Conservation (phyloP, 2,888 invertebrate genomes). For the Drosophila macrospina region DNA sequence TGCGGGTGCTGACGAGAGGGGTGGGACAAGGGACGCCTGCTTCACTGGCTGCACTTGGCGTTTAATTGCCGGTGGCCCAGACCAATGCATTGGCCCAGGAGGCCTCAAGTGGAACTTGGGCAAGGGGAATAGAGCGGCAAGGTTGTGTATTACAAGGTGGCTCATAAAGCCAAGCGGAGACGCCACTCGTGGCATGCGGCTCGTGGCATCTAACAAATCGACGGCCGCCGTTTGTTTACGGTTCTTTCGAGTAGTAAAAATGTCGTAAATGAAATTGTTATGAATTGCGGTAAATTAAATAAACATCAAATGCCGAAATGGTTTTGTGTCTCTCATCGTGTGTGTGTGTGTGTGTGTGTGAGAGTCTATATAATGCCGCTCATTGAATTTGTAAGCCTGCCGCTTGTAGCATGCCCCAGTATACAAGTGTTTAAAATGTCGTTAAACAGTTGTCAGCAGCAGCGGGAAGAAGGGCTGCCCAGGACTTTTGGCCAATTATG, state of each 20-base stretch:
- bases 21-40: conserved; percentile 11
- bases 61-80: conserved; percentile 66
- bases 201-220: conserved; percentile 66
- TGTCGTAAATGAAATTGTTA: conserved; percentile 82
- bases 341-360: not conserved
- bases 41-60: conserved; percentile 55
- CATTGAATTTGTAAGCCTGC: conserved; percentile 58
- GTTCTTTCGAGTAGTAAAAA: conserved; percentile 72
- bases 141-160: conserved; percentile 56
- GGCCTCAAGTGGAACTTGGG: not conserved
- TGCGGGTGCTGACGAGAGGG: conserved; percentile 36
- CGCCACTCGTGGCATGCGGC: conserved; percentile 23
- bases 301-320: conserved; percentile 76
- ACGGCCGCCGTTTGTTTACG: conserved; percentile 64
- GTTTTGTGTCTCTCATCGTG: conserved; percentile 34
- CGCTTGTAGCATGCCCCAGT: conserved; percentile 16
- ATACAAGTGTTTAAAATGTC: conserved; percentile 73
- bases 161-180: conserved; percentile 31
- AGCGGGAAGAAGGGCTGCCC: not conserved
- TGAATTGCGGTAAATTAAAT: conserved; percentile 81
- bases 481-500: conserved; percentile 49
- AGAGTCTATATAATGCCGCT: conserved; percentile 17
- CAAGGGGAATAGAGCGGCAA: conserved; percentile 14
- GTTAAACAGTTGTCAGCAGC: conserved; percentile 50
- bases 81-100: conserved; percentile 26